Evolutionary conservation across 2,113 vertebrate genomes (phyloP).

Genomic region (Accipiter virgatus): DNA sequence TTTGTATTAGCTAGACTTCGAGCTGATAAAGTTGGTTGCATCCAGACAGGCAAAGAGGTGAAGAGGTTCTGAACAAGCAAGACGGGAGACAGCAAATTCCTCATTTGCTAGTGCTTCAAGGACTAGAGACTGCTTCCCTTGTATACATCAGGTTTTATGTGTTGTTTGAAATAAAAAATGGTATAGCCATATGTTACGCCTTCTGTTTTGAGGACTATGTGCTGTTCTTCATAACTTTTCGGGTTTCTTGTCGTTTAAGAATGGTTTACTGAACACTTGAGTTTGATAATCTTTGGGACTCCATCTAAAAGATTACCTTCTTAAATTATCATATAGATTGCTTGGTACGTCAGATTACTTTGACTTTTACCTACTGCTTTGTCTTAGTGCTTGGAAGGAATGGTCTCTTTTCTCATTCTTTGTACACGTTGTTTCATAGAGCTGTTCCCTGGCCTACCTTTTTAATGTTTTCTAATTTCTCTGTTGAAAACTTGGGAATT

Average conservation of each 20-base stretch:
- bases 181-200: neutral
- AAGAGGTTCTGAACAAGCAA: neutral
- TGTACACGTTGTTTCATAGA: conserved; percentile 60
- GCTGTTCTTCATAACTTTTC: neutral
- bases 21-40: neutral
- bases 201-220: neutral
- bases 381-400: conserved; percentile 5
- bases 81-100: neutral
- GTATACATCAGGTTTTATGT: neutral
- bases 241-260: neutral
- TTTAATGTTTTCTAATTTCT: conserved; percentile 72
- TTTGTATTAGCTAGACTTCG: neutral
- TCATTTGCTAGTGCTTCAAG: neutral
- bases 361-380: conserved; percentile 31
- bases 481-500: conserved; percentile 71
- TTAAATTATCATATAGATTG: neutral
- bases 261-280: neutral
- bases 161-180: neutral
- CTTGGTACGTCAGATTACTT: neutral
- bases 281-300: neutral
- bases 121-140: neutral
- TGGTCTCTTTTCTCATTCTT: conserved; percentile 60
- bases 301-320: neutral
- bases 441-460: conserved; percentile 68
- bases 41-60: neutral